Evolutionary conservation across 2,113 vertebrate species (phyloP).

Genomic region (Pseudolaguvia tuberculata): DNA sequence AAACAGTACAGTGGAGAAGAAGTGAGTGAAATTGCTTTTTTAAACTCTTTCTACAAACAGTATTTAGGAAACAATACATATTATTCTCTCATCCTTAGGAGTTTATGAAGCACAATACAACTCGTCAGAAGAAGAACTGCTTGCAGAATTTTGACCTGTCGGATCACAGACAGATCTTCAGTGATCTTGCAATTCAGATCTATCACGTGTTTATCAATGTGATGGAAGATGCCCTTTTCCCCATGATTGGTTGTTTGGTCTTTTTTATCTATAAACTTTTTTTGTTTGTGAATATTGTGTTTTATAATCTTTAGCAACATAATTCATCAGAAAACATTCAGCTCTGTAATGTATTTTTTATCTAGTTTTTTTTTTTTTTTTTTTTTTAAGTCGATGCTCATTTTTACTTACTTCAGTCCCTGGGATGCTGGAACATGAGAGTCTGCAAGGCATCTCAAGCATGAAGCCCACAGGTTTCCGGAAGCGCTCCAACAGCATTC

Average conservation of each 20-base stretch:
- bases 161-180: slow-evolving; percentile 90
- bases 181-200: slow-evolving; percentile 89
- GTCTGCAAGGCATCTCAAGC: slow-evolving; percentile 91
- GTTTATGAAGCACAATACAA: slow-evolving; percentile 81
- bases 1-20: slow-evolving; percentile 98
- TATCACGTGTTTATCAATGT: slow-evolving; percentile 83
- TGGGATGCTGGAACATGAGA: slow-evolving; percentile 93
- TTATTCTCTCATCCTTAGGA: slow-evolving; percentile 67
- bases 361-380: too few species aligned
- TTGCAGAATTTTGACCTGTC: slow-evolving; percentile 92
- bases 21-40: slow-evolving; percentile 64
- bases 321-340: not conserved
- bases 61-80: not conserved
- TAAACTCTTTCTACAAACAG: not conserved
- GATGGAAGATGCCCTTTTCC: slow-evolving; percentile 81
- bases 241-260: slow-evolving; percentile 77
- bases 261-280: not conserved
- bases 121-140: slow-evolving; percentile 86
- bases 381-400: not conserved
- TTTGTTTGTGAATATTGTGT: not conserved
- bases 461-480: slow-evolving; percentile 92
- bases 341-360: not conserved
- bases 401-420: slow-evolving; percentile 69
- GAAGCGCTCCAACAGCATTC: slow-evolving; percentile 85
- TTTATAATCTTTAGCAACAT: not conserved